Evolutionary conservation across 1,140 invertebrate genomes (phyloP).

Genomic region (Conopomorpha cramerella): DNA sequence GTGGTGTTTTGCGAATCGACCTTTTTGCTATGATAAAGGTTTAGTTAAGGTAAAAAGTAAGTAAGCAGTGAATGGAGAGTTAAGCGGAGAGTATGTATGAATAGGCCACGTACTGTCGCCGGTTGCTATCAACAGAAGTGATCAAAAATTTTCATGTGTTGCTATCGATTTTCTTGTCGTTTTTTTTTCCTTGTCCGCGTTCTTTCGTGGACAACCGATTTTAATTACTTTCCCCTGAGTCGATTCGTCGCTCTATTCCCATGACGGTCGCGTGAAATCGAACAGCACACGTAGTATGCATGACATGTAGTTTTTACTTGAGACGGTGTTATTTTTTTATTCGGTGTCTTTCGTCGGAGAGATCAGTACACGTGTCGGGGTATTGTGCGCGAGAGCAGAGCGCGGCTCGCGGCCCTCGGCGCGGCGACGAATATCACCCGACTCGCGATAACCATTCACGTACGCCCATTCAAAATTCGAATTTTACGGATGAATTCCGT

Average conservation of each 20-base stretch:
- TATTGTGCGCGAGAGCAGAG: conserved; percentile 35
- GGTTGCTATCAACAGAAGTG: no score
- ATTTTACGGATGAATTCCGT: conserved; percentile 50
- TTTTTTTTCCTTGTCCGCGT: conserved; percentile 34
- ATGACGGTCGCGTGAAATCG: conserved; percentile 51
- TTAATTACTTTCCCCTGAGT: conserved; percentile 56
- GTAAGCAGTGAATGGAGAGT: no score
- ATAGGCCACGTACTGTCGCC: no score
- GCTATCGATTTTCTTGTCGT: no score
- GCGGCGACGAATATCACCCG: conserved; percentile 18
- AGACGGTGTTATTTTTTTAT: conserved; percentile 36
- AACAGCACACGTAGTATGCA: conserved; percentile 54
- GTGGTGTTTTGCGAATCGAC: no score
- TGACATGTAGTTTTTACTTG: conserved; percentile 55
- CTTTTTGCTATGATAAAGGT: no score
- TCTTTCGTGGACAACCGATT: conserved; percentile 31
- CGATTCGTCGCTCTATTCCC: conserved; percentile 47
- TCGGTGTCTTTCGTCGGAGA: conserved; percentile 40
- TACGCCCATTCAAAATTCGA: conserved; percentile 43
- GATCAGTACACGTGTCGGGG: conserved; percentile 42
- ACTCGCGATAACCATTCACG: conserved; percentile 44
- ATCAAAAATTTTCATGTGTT: conserved; percentile 32
- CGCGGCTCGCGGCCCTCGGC: conserved; percentile 16
- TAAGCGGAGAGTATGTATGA: no score
- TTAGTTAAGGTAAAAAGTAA: no score